Evolutionary conservation across 2,888 invertebrate species (phyloP).

Genomic region (Galerucella calmariensis): DNA sequence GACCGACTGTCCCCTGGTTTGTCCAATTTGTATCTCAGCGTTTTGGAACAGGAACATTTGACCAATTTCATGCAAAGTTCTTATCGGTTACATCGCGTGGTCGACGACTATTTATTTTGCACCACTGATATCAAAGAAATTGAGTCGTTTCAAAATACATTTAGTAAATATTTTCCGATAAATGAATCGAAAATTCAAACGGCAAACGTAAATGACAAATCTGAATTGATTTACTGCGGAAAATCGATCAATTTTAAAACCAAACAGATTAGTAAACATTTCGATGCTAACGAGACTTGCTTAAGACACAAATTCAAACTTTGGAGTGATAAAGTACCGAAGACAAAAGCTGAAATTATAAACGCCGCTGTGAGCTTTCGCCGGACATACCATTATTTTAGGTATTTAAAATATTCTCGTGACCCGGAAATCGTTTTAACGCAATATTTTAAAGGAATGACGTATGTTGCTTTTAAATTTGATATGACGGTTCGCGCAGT

Average conservation of each 20-base stretch:
- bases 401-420: constrained; percentile 42
- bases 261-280: constrained; percentile 43
- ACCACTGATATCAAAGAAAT: constrained; percentile 40
- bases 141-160: constrained; percentile 31
- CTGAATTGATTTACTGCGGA: constrained; percentile 46
- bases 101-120: constrained; percentile 51
- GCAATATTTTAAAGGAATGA: constrained; percentile 49
- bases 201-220: constrained; percentile 5
- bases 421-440: constrained; percentile 44
- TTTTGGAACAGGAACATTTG: constrained; percentile 41
- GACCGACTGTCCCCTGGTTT: constrained; percentile 47
- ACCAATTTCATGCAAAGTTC: constrained; percentile 25
- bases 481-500: constrained; percentile 44
- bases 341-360: constrained; percentile 33
- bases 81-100: constrained; percentile 44
- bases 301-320: constrained; percentile 48
- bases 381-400: constrained; percentile 45
- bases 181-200: constrained; percentile 46
- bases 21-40: constrained; percentile 47
- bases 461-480: constrained; percentile 48
- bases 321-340: constrained; percentile 43
- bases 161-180: constrained; percentile 36
- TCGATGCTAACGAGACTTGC: constrained; percentile 32
- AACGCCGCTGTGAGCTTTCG: constrained; percentile 37
- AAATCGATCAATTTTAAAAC: constrained; percentile 47